Evolutionary conservation across 2,797 vertebrate genomes (phyloP).

Genomic region (Cyclopterus lumpus): DNA sequence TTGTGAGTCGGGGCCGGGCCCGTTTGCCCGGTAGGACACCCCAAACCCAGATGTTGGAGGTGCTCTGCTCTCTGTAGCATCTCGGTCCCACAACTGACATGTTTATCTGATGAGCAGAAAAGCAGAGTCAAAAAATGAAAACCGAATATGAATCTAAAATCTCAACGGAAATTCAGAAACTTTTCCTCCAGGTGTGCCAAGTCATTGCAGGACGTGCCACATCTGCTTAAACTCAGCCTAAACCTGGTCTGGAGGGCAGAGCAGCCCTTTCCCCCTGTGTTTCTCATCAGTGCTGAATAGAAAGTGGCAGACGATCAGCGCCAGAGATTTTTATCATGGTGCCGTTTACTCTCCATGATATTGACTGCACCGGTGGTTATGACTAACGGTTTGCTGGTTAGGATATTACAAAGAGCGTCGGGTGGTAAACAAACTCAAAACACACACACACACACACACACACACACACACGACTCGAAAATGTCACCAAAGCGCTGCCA

Average conservation of each 20-base stretch:
- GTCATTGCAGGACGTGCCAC: conserved; percentile 26
- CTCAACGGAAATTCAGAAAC: neutral
- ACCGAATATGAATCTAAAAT: neutral
- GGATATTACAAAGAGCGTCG: neutral
- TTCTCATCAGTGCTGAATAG: conserved; percentile 11
- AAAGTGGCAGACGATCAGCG: conserved; percentile 2
- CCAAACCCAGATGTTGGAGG: neutral
- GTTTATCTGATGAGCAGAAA: too few relatives aligned
- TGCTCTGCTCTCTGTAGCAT: neutral
- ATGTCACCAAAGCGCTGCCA: conserved; percentile 9
- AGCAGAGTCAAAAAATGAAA: neutral
- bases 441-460: neutral
- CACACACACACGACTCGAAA: neutral
- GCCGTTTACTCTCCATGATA: conserved; percentile 22
- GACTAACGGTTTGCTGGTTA: conserved; percentile 26
- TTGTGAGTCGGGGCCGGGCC: too few relatives aligned
- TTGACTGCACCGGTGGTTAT: conserved; percentile 22
- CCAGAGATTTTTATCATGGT: conserved; percentile 7
- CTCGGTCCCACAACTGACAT: too few relatives aligned
- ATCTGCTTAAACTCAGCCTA: neutral
- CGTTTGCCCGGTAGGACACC: too few relatives aligned
- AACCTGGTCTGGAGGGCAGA: conserved; percentile 12
- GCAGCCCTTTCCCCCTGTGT: conserved; percentile 6
- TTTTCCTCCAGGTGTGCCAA: neutral
- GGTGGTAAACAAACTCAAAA: neutral